Conservation (phyloP, 2,888 invertebrate species). For the Podotricha telesiphe region DNA sequence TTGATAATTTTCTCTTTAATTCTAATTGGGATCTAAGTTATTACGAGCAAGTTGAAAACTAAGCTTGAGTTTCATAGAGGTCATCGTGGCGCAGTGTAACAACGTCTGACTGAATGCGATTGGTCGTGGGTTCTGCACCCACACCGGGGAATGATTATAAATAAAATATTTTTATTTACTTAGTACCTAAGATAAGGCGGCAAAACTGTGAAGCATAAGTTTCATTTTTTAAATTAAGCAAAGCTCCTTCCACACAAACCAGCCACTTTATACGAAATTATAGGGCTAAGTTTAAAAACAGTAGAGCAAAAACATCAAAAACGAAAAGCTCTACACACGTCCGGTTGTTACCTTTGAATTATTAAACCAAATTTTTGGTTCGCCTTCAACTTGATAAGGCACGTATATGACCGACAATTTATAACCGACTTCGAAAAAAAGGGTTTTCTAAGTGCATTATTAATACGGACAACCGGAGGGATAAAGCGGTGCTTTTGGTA, state of each 20-base stretch:
- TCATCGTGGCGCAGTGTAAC: no score
- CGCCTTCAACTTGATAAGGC: slow-evolving; percentile 30
- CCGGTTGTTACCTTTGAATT: slow-evolving; percentile 59
- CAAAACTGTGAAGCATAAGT: no score
- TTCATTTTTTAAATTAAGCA: background rate
- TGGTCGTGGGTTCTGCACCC: no score
- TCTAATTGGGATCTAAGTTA: no score
- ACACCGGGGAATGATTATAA: no score
- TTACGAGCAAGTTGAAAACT: no score
- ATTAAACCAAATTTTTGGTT: slow-evolving; percentile 49
- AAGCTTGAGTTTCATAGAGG: no score
- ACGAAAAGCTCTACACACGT: slow-evolving; percentile 62
- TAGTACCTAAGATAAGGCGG: no score
- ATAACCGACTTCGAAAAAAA: slow-evolving; percentile 19
- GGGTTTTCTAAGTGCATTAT: slow-evolving; percentile 12
- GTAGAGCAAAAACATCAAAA: slow-evolving; percentile 61
- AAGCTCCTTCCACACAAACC: slow-evolving; percentile 39
- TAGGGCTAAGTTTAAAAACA: slow-evolving; percentile 57
- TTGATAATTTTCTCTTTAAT: no score
- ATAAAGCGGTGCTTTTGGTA: background rate
- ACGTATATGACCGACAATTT: slow-evolving; percentile 21
- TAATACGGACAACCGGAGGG: background rate
- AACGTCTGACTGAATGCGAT: no score
- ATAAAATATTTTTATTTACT: no score
- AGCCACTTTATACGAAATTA: slow-evolving; percentile 49